Base-by-base conservation (phyloP, 2,797 vertebrate species). In the Mareca strepera region DNA sequence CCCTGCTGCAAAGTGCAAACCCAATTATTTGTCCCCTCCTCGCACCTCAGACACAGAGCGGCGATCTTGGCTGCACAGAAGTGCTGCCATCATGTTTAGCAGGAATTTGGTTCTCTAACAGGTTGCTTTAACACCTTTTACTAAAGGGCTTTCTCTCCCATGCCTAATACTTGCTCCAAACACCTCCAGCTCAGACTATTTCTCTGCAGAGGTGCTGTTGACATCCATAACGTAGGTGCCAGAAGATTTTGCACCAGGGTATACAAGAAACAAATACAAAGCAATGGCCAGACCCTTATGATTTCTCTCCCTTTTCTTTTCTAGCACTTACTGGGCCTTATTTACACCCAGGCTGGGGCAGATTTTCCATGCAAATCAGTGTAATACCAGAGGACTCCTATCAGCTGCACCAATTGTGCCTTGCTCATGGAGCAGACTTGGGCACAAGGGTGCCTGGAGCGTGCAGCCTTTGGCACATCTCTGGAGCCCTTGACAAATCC, bases 321-420 rank as follows among this genome's bases (percentile, higher is more conserved):
- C 33, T 26, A 50, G 33, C 35, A 29, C 11, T 28, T 14, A 14
- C 12, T 18, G 12, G 17, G 17, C n/a, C 16, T 69, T 18, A 63
- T 17, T 63, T 41, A 37, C 33, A 37, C 17, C 25, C 8, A 1
- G 25, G 35, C 26, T 39, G 48, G 9, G 18, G 26, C 6, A 64
- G 28, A 28, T 43, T 43, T 28, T 64, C 39, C 33, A 22, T 25
- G 33, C 33, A 35, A 59, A 59, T 16, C 55, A 35, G 29, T 2
- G 22, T 26, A 15, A 26, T 4, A 25, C 37, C 56, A 28, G 44
- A 15, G 59, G 64, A 37, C 14, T 55, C 31, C 6, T 53, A 20
- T 3, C 3, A 3, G 25, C 2, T 4, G 22, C 17, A 8, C 41
- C 39, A 4, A 8, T 26, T n/a, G 2, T 1, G 18, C 41, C 21